Base-by-base conservation (phyloP, 2,113 vertebrate genomes). In the Xyliphius kryptos region DNA sequence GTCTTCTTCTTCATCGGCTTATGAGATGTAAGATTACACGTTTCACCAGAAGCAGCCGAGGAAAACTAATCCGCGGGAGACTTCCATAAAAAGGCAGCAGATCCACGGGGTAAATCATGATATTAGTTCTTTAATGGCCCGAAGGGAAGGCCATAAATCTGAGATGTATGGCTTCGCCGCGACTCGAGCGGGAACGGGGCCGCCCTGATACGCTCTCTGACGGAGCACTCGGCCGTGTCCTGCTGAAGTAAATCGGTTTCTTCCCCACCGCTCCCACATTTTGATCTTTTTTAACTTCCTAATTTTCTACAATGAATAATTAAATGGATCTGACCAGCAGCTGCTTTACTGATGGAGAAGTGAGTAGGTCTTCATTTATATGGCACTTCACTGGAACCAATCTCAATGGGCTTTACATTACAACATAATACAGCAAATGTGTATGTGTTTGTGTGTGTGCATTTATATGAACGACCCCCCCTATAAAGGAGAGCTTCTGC, bases 41-140 rank as follows among this genome's bases (percentile, higher is more conserved):
- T 83, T 78, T 81, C 76, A 79, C 77, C 77, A 71, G 40, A 71
- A 78, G 83, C 83, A 69, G 70, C 74, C 77, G 82, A 80, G 80
- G 79, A 76, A 81, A 80, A 78, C 77, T 75, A 84, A 85, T 81
- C 79, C 71, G 16, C 10, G 69, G 62, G 71, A 66, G 62, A 67
- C 37, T 14, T 47, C 54, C 36, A 52, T 13, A 43, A 56, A 70
- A 64, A 55, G 66, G 53, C 76, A 76, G 78, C 76, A 75, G 73
- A 62, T 79, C 63, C 56, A 57, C 53, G 10, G 67, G 71, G 66
- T 71, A 70, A 73, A 61, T 78, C 76, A 73, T 67, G 68, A 72
- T 76, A 78, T 70, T 67, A 77, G 67, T 19, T 71, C 66, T 81
- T 81, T 76, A 79, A 83, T 70, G 73, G 63, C 41, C 66, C 50